Percentiles rank a stretch among this genome's conserved stretches.
Conservation (phyloP, 2,888 invertebrate species). For the Allacma fusca region DNA sequence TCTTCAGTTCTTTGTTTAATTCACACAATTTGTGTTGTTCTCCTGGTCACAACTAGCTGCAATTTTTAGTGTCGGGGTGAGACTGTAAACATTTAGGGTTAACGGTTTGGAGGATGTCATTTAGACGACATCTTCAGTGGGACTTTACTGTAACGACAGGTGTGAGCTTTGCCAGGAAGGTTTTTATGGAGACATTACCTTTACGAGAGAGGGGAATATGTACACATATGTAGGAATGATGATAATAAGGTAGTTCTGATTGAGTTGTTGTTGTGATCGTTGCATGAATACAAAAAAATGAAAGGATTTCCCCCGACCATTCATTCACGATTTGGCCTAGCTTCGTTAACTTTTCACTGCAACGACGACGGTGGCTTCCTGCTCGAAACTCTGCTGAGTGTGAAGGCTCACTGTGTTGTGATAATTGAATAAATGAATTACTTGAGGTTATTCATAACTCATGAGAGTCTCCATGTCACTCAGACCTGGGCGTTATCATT, state of each 20-base stretch:
- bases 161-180: neutral
- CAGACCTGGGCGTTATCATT: neutral
- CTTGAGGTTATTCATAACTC: slow-evolving; percentile 17
- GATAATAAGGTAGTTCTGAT: slow-evolving; percentile 17
- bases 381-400: neutral
- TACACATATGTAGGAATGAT: too few species aligned
- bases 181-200: slow-evolving; percentile 1
- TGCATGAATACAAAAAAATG: neutral
- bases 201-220: neutral
- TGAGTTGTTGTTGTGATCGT: slow-evolving; percentile 25
- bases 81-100: too few species aligned
- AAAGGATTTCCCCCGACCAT: slow-evolving; percentile 35
- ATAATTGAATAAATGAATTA: slow-evolving; percentile 24
- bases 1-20: too few species aligned
- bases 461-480: neutral
- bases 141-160: too few species aligned
- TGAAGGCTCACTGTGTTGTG: slow-evolving; percentile 3
- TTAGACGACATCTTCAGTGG: too few species aligned
- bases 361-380: slow-evolving; percentile 14
- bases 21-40: too few species aligned
- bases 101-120: too few species aligned
- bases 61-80: too few species aligned
- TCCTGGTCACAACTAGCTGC: too few species aligned
- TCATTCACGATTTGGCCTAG: slow-evolving; percentile 28
- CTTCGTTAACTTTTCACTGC: slow-evolving; percentile 18